Conservation (phyloP, 2,113 vertebrate genomes). For the Taxidea taxus region DNA sequence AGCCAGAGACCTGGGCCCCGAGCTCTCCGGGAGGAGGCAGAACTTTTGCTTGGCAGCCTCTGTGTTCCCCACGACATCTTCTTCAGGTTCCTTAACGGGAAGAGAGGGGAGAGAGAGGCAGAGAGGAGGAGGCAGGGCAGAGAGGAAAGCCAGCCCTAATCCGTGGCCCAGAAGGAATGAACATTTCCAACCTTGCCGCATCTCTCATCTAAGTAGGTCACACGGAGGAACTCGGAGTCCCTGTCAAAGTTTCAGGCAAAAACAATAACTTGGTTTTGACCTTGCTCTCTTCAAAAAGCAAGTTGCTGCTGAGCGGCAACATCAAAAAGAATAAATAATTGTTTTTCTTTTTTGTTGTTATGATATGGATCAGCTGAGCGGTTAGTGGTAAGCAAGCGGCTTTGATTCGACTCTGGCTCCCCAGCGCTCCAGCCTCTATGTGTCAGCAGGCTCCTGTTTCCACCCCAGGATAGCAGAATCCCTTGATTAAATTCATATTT, state of each 20-base stretch:
- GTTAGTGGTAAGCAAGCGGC: slow-evolving; percentile 96
- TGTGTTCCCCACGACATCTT: background rate
- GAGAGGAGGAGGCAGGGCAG: background rate
- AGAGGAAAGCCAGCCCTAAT: slow-evolving; percentile 26
- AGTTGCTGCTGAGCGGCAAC: slow-evolving; percentile 89
- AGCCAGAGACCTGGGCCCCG: background rate
- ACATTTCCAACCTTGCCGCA: slow-evolving; percentile 65
- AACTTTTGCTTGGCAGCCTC: background rate
- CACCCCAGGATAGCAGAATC: slow-evolving; percentile 89
- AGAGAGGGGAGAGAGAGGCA: background rate
- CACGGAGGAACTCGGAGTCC: slow-evolving; percentile 80
- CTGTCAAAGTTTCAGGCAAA: slow-evolving; percentile 85
- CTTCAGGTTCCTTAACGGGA: background rate
- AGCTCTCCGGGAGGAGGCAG: background rate
- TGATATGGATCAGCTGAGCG: slow-evolving; percentile 96
- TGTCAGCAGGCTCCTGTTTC: slow-evolving; percentile 89
- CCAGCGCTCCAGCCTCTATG: slow-evolving; percentile 92
- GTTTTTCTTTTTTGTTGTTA: slow-evolving; percentile 99
- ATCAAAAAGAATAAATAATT: slow-evolving; percentile 99
- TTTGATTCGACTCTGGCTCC: slow-evolving; percentile 97
- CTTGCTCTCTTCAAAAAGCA: slow-evolving; percentile 86
- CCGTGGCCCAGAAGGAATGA: slow-evolving; percentile 68
- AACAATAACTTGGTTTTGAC: slow-evolving; percentile 89
- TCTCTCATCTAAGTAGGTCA: slow-evolving; percentile 82
- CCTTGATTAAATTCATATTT: slow-evolving; percentile 99